phyloP scores from a whole-genome alignment of 2,113 vertebrate genomes.

The Megaceryle torquata region DNA sequence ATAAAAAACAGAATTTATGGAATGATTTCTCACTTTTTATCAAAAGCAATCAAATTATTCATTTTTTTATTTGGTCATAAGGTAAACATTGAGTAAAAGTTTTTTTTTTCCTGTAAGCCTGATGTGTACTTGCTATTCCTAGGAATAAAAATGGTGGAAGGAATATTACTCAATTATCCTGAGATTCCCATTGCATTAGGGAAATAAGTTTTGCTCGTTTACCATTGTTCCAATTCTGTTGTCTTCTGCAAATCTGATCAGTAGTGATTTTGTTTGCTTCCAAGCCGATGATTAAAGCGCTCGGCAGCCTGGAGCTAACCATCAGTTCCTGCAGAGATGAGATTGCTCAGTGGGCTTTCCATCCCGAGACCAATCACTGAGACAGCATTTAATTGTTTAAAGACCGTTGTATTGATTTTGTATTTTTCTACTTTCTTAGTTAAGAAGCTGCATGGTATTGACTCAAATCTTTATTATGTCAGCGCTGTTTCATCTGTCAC shows the following conservation, averaged over 20 bases:
- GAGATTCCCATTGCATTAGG: background rate
- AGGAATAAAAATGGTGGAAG: background rate
- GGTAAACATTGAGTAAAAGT: rapidly evolving
- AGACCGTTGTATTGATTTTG: background rate
- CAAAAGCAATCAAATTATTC: background rate
- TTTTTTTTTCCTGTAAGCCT: background rate
- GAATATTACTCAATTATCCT: background rate
- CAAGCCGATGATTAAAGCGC: background rate
- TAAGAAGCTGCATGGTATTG: background rate
- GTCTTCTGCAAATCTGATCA: background rate
- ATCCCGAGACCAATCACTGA: background rate
- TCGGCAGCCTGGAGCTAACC: background rate
- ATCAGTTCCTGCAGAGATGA: background rate
- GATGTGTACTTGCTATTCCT: background rate
- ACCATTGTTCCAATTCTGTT: background rate
- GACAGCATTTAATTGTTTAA: background rate
- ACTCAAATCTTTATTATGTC: rapidly evolving
- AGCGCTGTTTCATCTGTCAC: rapidly evolving
- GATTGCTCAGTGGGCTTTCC: background rate
- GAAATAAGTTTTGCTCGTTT: background rate
- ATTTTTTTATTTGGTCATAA: background rate
- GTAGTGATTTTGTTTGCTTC: background rate
- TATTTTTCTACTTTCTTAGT: background rate
- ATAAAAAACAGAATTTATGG: background rate
- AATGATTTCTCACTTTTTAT: background rate